Base-by-base conservation (phyloP, 2,113 vertebrate species). In the Sphaerodactylus townsendi region DNA sequence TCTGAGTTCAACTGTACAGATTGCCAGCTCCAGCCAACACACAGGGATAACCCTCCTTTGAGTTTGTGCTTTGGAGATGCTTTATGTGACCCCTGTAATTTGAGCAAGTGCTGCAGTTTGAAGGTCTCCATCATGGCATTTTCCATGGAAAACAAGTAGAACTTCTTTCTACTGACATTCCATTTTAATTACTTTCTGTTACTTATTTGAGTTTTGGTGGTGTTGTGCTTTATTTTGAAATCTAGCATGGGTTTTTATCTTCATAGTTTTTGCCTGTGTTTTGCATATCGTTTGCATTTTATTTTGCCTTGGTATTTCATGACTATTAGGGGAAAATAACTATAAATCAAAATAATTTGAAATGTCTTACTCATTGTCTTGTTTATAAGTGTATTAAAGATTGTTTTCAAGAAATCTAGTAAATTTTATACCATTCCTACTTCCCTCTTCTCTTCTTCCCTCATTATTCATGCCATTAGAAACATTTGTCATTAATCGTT, bases 401-500 rank as follows among this genome's bases (percentile, higher is more conserved):
- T 89, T 75, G 5, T n/a, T 77, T 91, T 85, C 86, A 59, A 80
- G 46, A 80, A 84, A 79, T 53, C 84, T 10, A 91, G 87, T 77
- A 85, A 77, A 85, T 66, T 66, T 17, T 73, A 17, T 89, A 28
- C 10, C 44, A 69, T 77, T 92, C 41, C 68, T 7, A 84, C 83
- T 87, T 44, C 82, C 35, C 68, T 66, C 8, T 48, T 3, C 11
- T 90, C 83, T 82, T 25, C 44, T 83, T 66, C 59, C 37, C 80
- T 37, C 66, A 78, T 84, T 84, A 82, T 84, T 87, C 75, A 90
- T 65, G 62, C 37, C 64, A 87, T 1, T 11, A 86, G 11, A 79
- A 78, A 53, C 46, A 88, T 85, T 91, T 33, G 11, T 5, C 62
- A 87, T 56, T 91, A 91, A 87, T 66, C 79, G 81, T 79, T 92